A percentile compares a stretch with the other conserved stretches of the same genome.
phyloP scores from a whole-genome alignment of 1,140 invertebrate genomes.

The Leucophenga varia region DNA sequence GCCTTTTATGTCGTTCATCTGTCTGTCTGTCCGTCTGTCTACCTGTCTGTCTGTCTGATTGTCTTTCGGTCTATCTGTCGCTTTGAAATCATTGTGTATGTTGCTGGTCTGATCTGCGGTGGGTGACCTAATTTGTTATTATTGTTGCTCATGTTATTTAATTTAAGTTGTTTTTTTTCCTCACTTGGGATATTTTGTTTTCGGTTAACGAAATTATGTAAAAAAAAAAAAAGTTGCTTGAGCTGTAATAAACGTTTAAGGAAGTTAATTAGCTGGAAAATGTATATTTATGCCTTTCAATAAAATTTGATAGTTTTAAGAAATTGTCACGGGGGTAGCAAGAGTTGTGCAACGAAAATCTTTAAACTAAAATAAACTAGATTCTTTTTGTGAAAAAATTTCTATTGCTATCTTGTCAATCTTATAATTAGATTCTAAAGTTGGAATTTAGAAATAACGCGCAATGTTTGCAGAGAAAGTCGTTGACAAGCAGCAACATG shows the following conservation, averaged over 20 bases:
- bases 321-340: no score
- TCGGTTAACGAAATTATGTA: conserved; percentile 44
- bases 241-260: conserved; percentile 30
- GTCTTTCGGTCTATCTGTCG: conserved; percentile 19
- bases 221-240: conserved; percentile 31
- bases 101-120: conserved; percentile 29
- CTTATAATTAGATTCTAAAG: no score
- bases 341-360: no score
- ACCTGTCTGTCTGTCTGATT: conserved; percentile 6
- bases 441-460: no score
- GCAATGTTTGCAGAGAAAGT: no score
- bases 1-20: conserved; percentile 43
- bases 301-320: no score
- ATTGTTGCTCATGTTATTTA: conserved; percentile 20
- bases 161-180: conserved; percentile 18
- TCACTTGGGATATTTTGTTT: conserved; percentile 8
- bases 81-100: conserved; percentile 3
- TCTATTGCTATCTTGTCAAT: no score
- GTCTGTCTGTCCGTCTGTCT: conserved; percentile 11
- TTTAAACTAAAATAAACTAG: no score
- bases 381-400: no score
- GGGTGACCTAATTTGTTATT: conserved; percentile 36
- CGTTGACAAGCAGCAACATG: conserved; percentile 3
- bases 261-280: conserved; percentile 53
- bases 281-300: conserved; percentile 47